These are phyloP conservation scores for Philopedon plagiatum DNA, from an alignment of 2,888 invertebrate genomes.

Conservation along the genomic window DNA sequence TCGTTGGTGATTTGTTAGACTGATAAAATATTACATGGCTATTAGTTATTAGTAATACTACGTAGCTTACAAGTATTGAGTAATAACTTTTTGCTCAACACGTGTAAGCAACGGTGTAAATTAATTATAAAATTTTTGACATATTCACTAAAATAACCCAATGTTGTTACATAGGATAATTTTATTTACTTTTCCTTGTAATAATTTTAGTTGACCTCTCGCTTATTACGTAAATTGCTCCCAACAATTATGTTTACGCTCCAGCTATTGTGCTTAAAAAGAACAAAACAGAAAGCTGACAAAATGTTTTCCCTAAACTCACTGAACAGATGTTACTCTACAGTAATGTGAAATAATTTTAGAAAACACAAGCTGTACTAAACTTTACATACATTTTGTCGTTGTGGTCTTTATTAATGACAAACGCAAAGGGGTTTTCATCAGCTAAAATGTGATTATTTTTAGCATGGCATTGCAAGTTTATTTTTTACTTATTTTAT, in stretches of 20 bases:
- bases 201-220: not conserved
- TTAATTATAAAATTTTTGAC: no score
- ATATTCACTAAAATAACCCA: no score
- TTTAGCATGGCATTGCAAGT: no score
- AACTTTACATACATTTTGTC: constrained; percentile 20
- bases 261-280: not conserved
- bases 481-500: no score
- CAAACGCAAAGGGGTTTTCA: constrained; percentile 3
- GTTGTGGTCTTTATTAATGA: constrained; percentile 9
- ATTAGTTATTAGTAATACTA: no score
- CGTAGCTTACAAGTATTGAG: no score
- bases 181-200: not conserved
- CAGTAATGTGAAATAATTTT: constrained; percentile 4
- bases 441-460: constrained; percentile 10
- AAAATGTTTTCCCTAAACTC: constrained; percentile 12
- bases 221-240: not conserved
- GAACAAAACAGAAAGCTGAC: constrained; percentile 4
- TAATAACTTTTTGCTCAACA: no score
- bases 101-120: no score
- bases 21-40: no score
- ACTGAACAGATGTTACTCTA: constrained; percentile 7
- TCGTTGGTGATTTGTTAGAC: no score
- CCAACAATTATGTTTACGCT: not conserved
- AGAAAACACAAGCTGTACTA: constrained; percentile 10
- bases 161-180: not conserved